phyloP scores from a whole-genome alignment of 2,888 invertebrate species.

The Agrotis ipsilon region DNA sequence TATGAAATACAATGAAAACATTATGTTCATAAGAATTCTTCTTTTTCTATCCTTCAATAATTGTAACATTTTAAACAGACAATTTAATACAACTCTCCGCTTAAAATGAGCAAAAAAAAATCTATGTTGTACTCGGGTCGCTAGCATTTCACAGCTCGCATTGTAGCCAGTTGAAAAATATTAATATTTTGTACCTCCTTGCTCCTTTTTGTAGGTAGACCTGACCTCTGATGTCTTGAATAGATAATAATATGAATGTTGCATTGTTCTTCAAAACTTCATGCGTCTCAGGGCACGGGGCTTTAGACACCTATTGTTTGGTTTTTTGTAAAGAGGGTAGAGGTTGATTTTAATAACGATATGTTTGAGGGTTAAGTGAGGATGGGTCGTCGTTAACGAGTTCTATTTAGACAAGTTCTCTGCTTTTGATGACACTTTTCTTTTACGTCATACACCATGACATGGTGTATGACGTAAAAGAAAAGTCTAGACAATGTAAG shows the following conservation, averaged over 20 bases:
- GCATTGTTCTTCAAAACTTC: constrained; percentile 71
- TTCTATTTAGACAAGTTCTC: not conserved
- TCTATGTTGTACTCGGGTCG: constrained; percentile 19
- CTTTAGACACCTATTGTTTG: constrained; percentile 63
- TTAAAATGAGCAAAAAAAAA: constrained; percentile 22
- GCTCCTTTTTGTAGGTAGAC: constrained; percentile 61
- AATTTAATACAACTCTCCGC: constrained; percentile 19
- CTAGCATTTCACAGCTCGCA: constrained; percentile 53
- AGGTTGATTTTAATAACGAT: constrained; percentile 58
- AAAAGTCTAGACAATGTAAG: no score
- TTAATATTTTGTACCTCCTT: constrained; percentile 70
- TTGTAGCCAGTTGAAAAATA: constrained; percentile 71
- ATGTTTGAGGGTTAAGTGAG: constrained; percentile 20
- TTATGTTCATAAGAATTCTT: not conserved
- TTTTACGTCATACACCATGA: no score
- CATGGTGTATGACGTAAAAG: no score
- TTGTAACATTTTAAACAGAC: constrained; percentile 12
- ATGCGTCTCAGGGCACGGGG: constrained; percentile 63
- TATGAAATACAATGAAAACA: not conserved
- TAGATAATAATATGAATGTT: constrained; percentile 77
- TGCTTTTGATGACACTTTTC: not conserved
- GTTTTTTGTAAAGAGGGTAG: constrained; percentile 45
- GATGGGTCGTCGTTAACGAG: constrained; percentile 14
- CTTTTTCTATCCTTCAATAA: not conserved
- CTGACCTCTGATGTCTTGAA: constrained; percentile 77